A percentile compares a stretch with the other conserved stretches of the same genome.
Evolutionary conservation across 1,140 invertebrate genomes (phyloP).

Genomic region (Oryzaephilus surinamensis): DNA sequence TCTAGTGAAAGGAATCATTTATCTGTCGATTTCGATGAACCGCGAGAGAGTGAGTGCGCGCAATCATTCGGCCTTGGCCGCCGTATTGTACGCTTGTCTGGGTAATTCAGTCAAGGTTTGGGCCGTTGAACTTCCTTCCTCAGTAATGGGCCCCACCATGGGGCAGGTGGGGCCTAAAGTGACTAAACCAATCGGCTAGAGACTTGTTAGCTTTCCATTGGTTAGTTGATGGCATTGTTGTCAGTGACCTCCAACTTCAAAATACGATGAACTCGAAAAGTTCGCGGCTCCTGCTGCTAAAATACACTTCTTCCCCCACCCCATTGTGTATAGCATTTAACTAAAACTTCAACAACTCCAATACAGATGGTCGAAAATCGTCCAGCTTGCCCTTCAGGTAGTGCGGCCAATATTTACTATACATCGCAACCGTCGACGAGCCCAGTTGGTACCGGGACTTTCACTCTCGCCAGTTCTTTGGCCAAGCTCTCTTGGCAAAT

Average conservation of each 20-base stretch:
- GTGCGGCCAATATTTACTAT: constrained; percentile 35
- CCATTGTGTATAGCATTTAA: too few species aligned
- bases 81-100: constrained; percentile 41
- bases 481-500: constrained; percentile 14
- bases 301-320: too few species aligned
- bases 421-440: constrained; percentile 20
- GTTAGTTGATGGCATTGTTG: constrained; percentile 34
- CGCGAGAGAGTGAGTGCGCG: constrained; percentile 17
- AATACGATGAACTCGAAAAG: constrained; percentile 46
- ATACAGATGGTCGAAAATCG: constrained; percentile 22
- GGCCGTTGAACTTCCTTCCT: constrained; percentile 47
- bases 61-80: constrained; percentile 43
- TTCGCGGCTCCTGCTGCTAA: constrained; percentile 29
- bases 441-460: constrained; percentile 35
- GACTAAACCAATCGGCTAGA: constrained; percentile 32
- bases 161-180: constrained; percentile 25
- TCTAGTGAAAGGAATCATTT: constrained; percentile 20
- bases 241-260: constrained; percentile 52
- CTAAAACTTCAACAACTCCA: constrained; percentile 18
- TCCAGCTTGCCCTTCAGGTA: constrained; percentile 36
- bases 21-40: constrained; percentile 17
- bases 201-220: constrained; percentile 23
- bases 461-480: constrained; percentile 35
- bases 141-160: constrained; percentile 21
- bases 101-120: constrained; percentile 62